phyloP scores from a whole-genome alignment of 2,888 invertebrate species.

The Latrodectus elegans region DNA sequence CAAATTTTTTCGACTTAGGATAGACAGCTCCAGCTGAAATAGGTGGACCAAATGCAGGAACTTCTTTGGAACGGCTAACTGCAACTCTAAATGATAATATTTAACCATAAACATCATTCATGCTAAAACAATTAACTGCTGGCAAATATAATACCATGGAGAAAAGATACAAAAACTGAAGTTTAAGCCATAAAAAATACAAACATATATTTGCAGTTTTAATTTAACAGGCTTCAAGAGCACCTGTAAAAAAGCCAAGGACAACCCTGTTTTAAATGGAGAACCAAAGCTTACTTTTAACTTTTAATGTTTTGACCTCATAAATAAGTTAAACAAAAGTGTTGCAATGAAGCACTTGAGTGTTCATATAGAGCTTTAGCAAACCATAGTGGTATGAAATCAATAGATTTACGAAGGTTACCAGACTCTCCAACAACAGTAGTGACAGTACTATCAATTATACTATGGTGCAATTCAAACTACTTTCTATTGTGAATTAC shows the following conservation, averaged over 20 bases:
- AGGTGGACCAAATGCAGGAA: constrained; percentile 96
- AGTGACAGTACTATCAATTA: no score
- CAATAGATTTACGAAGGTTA: no score
- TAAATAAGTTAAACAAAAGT: not conserved
- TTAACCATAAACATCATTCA: not conserved
- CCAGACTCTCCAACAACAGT: no score
- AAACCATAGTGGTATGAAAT: no score
- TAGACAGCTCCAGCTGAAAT: constrained; percentile 90
- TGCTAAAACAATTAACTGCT: no score
- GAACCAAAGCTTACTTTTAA: not conserved
- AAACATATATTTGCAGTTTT: no score
- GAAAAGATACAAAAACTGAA: not conserved
- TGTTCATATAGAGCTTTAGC: no score
- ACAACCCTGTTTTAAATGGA: not conserved
- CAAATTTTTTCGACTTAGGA: constrained; percentile 91
- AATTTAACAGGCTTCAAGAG: no score
- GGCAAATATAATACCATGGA: not conserved
- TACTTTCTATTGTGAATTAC: no score
- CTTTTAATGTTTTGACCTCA: not conserved
- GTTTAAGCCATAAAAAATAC: no score
- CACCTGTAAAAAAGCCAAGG: no score
- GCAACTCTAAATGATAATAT: constrained; percentile 75
- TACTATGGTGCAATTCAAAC: no score
- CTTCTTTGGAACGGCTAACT: constrained; percentile 89
- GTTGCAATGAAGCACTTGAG: not conserved